Conservation (phyloP, 1,140 invertebrate genomes). For the Habropoda laboriosa region DNA sequence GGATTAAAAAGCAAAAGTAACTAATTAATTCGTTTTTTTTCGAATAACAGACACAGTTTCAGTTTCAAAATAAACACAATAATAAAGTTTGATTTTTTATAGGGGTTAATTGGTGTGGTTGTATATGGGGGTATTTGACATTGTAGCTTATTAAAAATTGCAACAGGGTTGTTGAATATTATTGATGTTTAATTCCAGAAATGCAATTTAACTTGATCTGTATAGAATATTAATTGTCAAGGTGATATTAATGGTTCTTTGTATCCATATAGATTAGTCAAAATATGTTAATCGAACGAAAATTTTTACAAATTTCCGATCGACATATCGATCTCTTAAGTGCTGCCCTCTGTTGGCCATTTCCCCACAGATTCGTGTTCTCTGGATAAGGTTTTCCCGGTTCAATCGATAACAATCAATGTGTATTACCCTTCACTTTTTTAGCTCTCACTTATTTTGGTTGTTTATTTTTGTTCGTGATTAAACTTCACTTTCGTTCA, state of each 20-base stretch:
- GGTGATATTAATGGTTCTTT: background rate
- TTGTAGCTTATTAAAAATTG: background rate
- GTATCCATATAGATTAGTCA: no score
- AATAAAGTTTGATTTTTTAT: background rate
- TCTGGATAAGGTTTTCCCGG: background rate
- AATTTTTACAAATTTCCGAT: background rate
- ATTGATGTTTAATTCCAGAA: background rate
- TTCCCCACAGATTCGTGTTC: no score
- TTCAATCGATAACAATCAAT: background rate
- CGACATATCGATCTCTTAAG: background rate
- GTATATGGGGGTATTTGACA: background rate
- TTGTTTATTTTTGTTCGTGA: background rate
- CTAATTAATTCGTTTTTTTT: constrained; percentile 5
- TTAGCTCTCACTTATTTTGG: background rate
- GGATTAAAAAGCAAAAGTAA: constrained; percentile 66
- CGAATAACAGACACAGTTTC: background rate
- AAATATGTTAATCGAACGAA: background rate
- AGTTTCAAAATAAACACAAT: no score
- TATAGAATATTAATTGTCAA: background rate
- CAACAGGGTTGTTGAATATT: background rate
- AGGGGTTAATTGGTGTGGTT: background rate
- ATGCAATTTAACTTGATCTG: background rate
- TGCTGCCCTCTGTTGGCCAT: background rate
- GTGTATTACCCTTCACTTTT: background rate
- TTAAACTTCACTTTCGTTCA: background rate